phyloP scores from a whole-genome alignment of 2,888 invertebrate species.

The Drosophila austrosaltans region DNA sequence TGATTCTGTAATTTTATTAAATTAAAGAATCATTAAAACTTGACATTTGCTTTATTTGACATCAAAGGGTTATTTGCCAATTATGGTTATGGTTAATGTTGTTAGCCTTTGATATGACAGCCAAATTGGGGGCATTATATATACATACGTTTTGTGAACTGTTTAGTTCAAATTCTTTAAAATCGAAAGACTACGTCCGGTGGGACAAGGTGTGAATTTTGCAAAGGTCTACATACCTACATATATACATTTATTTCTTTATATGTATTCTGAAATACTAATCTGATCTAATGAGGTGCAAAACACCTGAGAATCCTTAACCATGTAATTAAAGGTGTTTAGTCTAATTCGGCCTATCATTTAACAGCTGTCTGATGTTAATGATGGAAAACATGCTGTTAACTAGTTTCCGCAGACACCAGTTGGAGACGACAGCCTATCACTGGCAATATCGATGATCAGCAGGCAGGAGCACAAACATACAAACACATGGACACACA shows the following conservation, averaged over 20 bases:
- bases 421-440: conserved; percentile 42
- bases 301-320: conserved; percentile 57
- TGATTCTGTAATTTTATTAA: too few species aligned
- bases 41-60: too few species aligned
- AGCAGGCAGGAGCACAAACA: conserved; percentile 31
- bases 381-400: conserved; percentile 47
- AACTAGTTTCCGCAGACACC: conserved; percentile 33
- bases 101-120: too few species aligned
- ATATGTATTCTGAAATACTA: conserved; percentile 37
- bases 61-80: too few species aligned
- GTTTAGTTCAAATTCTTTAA: too few species aligned
- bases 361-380: conserved; percentile 53
- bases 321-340: conserved; percentile 54
- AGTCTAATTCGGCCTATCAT: conserved; percentile 50
- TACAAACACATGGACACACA: conserved; percentile 4
- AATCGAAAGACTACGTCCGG: too few species aligned
- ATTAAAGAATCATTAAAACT: too few species aligned
- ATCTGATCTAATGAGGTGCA: conserved; percentile 58
- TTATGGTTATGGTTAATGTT: too few species aligned
- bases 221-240: background rate
- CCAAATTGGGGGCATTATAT: too few species aligned
- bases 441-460: conserved; percentile 46
- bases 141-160: too few species aligned
- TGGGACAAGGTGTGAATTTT: conserved; percentile 1
- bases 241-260: background rate